phyloP scores from a whole-genome alignment of 1,140 invertebrate species.

The Charaxes varanes region DNA sequence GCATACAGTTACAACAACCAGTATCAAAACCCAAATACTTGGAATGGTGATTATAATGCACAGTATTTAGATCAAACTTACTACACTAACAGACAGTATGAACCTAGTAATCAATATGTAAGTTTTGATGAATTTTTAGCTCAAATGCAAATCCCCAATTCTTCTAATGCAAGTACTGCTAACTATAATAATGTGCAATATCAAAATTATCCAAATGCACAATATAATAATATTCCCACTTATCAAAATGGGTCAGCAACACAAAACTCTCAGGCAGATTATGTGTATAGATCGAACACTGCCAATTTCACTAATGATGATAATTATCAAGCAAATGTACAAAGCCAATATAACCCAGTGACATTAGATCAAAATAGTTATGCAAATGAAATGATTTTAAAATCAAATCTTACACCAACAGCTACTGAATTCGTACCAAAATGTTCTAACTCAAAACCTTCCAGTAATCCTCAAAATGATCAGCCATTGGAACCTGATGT shows the following conservation, averaged over 20 bases:
- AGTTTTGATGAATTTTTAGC: slow-evolving; percentile 63
- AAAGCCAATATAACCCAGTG: slow-evolving; percentile 32
- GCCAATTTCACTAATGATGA: slow-evolving; percentile 32
- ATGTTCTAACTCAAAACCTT: slow-evolving; percentile 29
- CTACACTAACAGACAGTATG: slow-evolving; percentile 47
- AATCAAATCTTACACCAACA: slow-evolving; percentile 64
- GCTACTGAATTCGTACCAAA: slow-evolving; percentile 70
- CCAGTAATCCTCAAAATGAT: slow-evolving; percentile 24
- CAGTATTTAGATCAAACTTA: slow-evolving; percentile 50
- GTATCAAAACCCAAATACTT: slow-evolving; percentile 42
- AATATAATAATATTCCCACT: slow-evolving; percentile 32
- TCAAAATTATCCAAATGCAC: slow-evolving; percentile 40
- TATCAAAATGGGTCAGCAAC: slow-evolving; percentile 46
- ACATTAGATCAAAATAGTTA: slow-evolving; percentile 31
- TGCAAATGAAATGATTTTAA: slow-evolving; percentile 47
- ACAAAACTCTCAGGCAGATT: slow-evolving; percentile 40
- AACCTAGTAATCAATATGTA: slow-evolving; percentile 52
- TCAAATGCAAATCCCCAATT: slow-evolving; percentile 49
- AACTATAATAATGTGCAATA: slow-evolving; percentile 46
- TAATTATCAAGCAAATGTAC: slow-evolving; percentile 33
- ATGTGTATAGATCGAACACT: slow-evolving; percentile 34
- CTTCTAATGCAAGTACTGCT: slow-evolving; percentile 23
- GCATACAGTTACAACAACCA: slow-evolving; percentile 54
- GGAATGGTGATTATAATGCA: slow-evolving; percentile 49
- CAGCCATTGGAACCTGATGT: slow-evolving; percentile 24